Evolutionary conservation across 2,113 vertebrate genomes (phyloP), one percentile per base, ranked within the genome.

Genomic region (Melanerpes aurifrons): DNA sequence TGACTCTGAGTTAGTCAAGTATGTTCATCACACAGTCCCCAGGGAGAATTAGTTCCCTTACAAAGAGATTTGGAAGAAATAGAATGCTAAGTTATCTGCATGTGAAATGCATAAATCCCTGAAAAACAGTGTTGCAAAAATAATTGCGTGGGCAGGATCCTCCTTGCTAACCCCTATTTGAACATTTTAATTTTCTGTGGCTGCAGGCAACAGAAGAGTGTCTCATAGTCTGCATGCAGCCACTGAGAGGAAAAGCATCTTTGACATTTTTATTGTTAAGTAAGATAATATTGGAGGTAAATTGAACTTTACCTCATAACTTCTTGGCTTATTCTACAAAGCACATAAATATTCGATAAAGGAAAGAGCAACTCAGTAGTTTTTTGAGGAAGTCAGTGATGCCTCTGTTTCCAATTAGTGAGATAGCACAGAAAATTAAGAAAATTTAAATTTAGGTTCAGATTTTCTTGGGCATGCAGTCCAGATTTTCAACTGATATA

Each of bases 361-460:
- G 18, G 12, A 74, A 92, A 78, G 47, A 54, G 6, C 20, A 84
- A 76, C 47, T 32, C 9, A 73, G 74, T 40, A 61, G 66, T 45
- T 94, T 92, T 76, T 68, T 50, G n/a, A 89, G 43, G 63, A 93
- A 87, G 17, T 19, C 0, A 0, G 10, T 79, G n/a, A 14, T 73
- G 37, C 22, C 89, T 35, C 56, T 92, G 56, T 53, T 95, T 89
- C 80, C 74, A 92, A 28, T 91, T 87, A 92, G 16, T 47, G 31
- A 84, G 43, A 84, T 79, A 87, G 92, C 92, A 26, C 14, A 71
- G 19, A 61, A 95, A 91, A 88, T 66, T 81, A 47, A 76, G 29
- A 91, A 85, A 61, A 82, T 61, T 56, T 19, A 54, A 64, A 79
- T 18, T 58, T 75, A 79, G 10, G 10, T 66, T 76, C 35, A 56